Evolutionary conservation across 2,797 vertebrate genomes (phyloP).

Genomic region (Odontamblyopus lacepedii): DNA sequence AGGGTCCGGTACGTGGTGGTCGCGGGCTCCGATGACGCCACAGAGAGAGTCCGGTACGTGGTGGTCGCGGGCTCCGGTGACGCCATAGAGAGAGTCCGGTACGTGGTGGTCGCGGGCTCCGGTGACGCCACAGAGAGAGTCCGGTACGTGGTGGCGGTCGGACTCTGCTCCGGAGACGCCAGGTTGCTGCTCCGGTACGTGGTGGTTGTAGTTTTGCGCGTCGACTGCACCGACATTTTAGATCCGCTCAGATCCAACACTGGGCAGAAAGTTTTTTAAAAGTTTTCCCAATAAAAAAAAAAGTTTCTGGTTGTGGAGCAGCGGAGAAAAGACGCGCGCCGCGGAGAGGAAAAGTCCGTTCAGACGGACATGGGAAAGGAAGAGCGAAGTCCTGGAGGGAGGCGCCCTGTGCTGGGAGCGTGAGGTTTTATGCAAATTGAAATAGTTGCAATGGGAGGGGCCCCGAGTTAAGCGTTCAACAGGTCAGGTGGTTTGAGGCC

Average conservation of each 20-base stretch:
- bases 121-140: slow-evolving; percentile 40
- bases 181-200: slow-evolving; percentile 55
- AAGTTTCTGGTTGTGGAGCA: not conserved
- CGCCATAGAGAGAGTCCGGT: not conserved
- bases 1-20: not conserved
- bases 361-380: slow-evolving; percentile 1
- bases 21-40: slow-evolving; percentile 49
- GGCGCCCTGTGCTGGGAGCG: slow-evolving; percentile 11
- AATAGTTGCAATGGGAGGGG: not conserved
- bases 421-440: slow-evolving; percentile 23
- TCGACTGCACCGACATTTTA: slow-evolving; percentile 45
- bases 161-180: slow-evolving; percentile 43
- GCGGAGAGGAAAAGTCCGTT: slow-evolving; percentile 43
- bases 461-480: not conserved
- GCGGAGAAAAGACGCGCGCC: not conserved
- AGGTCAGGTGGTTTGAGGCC: not conserved
- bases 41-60: slow-evolving; percentile 42
- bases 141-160: slow-evolving; percentile 44
- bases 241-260: slow-evolving; percentile 1
- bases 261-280: not conserved
- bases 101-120: slow-evolving; percentile 35
- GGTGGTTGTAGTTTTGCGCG: slow-evolving; percentile 33
- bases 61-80: not conserved
- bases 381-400: slow-evolving; percentile 17
- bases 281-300: not conserved